Base-by-base conservation (phyloP, 2,888 invertebrate species). In the Agrochola litura region DNA sequence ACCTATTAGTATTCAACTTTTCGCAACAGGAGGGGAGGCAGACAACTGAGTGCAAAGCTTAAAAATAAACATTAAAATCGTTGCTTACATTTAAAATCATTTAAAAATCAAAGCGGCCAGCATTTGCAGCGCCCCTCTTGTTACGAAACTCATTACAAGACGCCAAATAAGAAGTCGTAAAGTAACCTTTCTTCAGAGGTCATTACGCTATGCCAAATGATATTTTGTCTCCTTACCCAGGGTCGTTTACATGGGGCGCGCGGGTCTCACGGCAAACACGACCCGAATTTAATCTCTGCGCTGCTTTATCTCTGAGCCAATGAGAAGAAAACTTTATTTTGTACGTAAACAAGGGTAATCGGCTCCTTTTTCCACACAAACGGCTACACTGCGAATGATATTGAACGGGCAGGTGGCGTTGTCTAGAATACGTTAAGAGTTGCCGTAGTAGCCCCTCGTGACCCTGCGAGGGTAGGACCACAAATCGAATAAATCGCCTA, bases 281-380 rank as follows among this genome's bases (percentile, higher is more conserved):
- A 91, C 89, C 93, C 92, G 93, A 93, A 94, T 96, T 95, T 95
- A 96, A 96, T 96, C 95, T 95, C 91, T 94, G 92, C 91, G 89
- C 91, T 91, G 92, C 93, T 95, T 95, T 95, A 95, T 95, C 93
- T 94, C 86, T 85, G 86, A 92, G 90, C 92, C 94, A 95, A 94
- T 95, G 95, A 94, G 94, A 95, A 94, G 94, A 95, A 95, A 96
- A 95, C 94, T 96, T 95, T 95, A 95, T 95, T 95, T 94, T 93
- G 93, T 94, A 91, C 92, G 96, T 94, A 95, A 95, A 96, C 95
- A 96, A 92, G 93, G 93, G 92, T 94, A 94, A 95, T 95, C 92
- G 93, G 91, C 91, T 93, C 90, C 91, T 93, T 94, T 92, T 94
- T 93, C 92, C 92, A 92, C 92, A 90, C 90, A 92, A 92, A 91